Percentiles rank a stretch among this genome's conserved stretches.
phyloP scores from a whole-genome alignment of 1,140 invertebrate species.

The Oscheius sp. region DNA sequence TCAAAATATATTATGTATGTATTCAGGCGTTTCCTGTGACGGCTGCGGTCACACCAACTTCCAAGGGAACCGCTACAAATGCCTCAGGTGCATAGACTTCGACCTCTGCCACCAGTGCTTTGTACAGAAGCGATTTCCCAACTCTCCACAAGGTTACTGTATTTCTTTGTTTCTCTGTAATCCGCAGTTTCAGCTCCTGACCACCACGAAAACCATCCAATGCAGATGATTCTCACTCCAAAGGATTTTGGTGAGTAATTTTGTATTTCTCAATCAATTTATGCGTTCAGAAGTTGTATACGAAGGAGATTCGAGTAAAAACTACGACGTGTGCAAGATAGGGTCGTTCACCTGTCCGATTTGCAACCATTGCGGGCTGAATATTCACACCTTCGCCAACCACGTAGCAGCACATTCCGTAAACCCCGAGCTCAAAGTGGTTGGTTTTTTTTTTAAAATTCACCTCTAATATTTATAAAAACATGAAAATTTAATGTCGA shows the following conservation, averaged over 20 bases:
- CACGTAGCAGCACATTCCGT: neutral
- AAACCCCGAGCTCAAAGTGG: neutral
- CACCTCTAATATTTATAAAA: neutral
- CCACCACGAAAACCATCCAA: conserved; percentile 18
- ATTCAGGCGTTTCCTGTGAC: conserved; percentile 35
- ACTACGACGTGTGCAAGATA: conserved; percentile 24
- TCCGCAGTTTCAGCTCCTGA: neutral
- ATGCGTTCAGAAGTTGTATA: conserved; percentile 21
- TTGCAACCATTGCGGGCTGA: conserved; percentile 16
- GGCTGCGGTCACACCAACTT: conserved; percentile 24
- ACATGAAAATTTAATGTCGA: neutral
- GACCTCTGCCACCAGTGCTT: conserved; percentile 22
- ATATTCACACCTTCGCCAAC: neutral
- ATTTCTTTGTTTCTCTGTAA: neutral
- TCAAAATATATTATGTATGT: neutral
- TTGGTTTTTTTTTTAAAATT: conserved; percentile 2
- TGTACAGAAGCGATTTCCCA: neutral
- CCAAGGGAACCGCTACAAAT: conserved; percentile 31
- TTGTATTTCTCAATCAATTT: neutral
- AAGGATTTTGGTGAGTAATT: conserved; percentile 25
- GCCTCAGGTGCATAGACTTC: conserved; percentile 28
- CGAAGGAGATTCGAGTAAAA: conserved; percentile 12
- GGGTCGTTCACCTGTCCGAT: conserved; percentile 26
- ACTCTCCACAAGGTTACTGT: neutral
- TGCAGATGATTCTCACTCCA: conserved; percentile 29